Base-by-base conservation (phyloP, 1,140 invertebrate genomes). In the Phymorhynchus buccinoides region DNA sequence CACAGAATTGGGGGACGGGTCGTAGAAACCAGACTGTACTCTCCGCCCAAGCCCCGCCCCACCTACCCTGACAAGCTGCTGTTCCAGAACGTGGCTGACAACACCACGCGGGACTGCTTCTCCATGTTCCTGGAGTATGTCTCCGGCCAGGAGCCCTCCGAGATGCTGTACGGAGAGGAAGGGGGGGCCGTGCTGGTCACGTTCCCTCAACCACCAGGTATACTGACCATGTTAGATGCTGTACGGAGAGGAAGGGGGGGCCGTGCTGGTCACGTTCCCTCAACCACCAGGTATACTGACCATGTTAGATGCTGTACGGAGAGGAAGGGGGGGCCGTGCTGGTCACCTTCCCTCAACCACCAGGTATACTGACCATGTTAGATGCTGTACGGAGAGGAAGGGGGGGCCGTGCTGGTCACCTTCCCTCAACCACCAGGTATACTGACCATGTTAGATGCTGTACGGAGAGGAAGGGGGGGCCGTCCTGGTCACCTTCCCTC, bases 71-170 rank as follows among this genome's bases (percentile, higher is more conserved):
- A 83, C 37, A 86, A 84, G 42, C 35, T 88, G 30, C 71, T 88
- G 32, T 80, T 89, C 42, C 52, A 62, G 32, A 85, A 85, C 7
- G 37, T 89, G 0, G 84, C 84, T 27, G 62, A 73, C 37, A 85
- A 42, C 22, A 88, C 87, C 39, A 85, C 87, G 52, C 30, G 84
- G 7, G 85, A 89, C 37, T 81, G 81, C 30, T 48, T 89, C 30
- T 48, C 37, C 22, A 89, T 88, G 73, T 89, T 84, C 56, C 83
- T 89, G 27, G 87, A 89, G 35, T 83, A 39, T 0, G 86, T 85
- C 73, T 44, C 78, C 37, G 80, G 73, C 27, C 41, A 14, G 39
- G 84, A 84, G 39, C 81, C 75, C 3, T 32, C 41, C 6, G 80
- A 87, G 6, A 18, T 89, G 22, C 73, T 85, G 30, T 88, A 87